Base-by-base conservation (phyloP, 2,113 vertebrate species). In the Choloepus hoffmanni region DNA sequence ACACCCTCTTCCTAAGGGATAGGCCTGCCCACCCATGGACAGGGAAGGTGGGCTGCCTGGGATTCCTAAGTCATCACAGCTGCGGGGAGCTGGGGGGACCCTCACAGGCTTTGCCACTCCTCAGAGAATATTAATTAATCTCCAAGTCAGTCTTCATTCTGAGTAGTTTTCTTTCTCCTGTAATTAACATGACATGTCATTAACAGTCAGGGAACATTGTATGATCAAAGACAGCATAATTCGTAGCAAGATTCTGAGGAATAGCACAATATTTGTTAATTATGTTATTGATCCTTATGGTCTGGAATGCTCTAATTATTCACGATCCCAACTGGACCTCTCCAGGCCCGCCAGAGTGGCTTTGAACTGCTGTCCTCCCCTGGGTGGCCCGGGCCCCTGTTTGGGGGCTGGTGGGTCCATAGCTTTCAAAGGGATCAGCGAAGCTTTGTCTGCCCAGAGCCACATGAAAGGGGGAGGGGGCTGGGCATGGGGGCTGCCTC, bases 201-300 rank as follows among this genome's bases (percentile, higher is more conserved):
- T 98, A 98, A 96, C 95, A 98, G 97, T 98, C 97, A 97, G 92
- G 92, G 97, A 98, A 93, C 95, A 96, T 68, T 21, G 83, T 96
- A 95, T 97, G 98, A 99, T 99, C 98, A 98, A 99, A 99, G 98
- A 63, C 95, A 58, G 88, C 96, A 95, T 98, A 98, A 98, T 98
- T 98, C 97, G 97, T 98, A 98, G 98, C 96, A 98, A 98, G 98
- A 99, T 98, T 98, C 97, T 98, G 98, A 98, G 97, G 95, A 98
- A 98, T 97, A 98, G 97, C 96, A 89, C 94, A 97, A 98, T 98
- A 97, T 98, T 98, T 98, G 97, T 98, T 99, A 98, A 99, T 98
- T 98, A 97, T 97, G 84, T 97, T 98, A 98, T 98, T 98, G 98
- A 98, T 98, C 98, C 98, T 98, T 98, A 97, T 97, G 97, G 98